Evolutionary conservation across 2,888 invertebrate species (phyloP), one percentile per base, ranked within the genome.

Genomic region (Melanostoma mellinum): DNA sequence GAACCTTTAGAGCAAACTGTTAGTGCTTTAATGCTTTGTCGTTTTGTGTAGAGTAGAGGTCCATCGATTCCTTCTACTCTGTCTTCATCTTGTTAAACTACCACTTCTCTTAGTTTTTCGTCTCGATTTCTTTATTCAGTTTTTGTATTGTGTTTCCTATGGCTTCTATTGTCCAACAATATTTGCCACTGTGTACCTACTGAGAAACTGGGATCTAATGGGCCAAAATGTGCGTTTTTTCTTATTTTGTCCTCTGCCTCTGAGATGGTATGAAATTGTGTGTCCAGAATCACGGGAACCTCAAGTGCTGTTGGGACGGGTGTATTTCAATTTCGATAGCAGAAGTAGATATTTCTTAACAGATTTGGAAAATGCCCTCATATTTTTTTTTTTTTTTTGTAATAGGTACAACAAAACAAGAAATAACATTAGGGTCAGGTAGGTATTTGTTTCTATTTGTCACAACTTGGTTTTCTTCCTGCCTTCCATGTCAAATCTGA

Each of bases 171-270:
- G 60, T 78, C 56, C 65, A 72, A 20, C 52, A 72, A 58, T 71
- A 20, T 20, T 20, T 20, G 20, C 20, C 20, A 20, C 20, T 20
- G 20, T 0, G 20, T 20, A 20, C 1, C 1, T 20, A 20, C 20
- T 20, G 20, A 20, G 20, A 20, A 20, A 20, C 20, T 20, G 20
- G 20, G 71, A 72, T 78, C 72, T 63, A 63, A 63, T 71, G 76
- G 76, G 76, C 69, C 76, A 77, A 77, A 20, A 69, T 77, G 76
- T 77, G 69, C 76, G 76, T 77, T 20, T 77, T 36, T 77, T 77
- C 63, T 77, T 71, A 63, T 77, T 77, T 74, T 61, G 35, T 36
- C 56, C 48, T 30, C 55, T 67, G n/a, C 63, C 10, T 63, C 42
- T 20, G 48, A 50, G 1, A 20, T 20, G 0, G 20, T 20, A 1